phyloP scores from a whole-genome alignment of 2,113 vertebrate species.

The Pomatostomus ruficeps region DNA sequence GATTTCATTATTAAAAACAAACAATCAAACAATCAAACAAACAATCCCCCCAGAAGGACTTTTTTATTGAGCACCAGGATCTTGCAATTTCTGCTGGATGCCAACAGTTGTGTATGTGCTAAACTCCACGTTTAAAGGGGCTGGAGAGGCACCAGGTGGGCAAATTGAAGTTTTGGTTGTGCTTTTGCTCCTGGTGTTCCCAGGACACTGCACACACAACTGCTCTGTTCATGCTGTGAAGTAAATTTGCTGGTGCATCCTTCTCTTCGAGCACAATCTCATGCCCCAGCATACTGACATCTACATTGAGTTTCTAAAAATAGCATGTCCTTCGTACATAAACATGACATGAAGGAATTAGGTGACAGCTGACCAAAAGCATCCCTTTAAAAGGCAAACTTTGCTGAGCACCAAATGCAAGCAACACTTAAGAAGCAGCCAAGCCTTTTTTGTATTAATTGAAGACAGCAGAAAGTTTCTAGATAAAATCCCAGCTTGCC shows the following conservation, averaged over 20 bases:
- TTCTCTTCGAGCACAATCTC: not conserved
- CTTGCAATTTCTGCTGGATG: not conserved
- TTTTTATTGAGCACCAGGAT: not conserved
- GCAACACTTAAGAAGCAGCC: not conserved
- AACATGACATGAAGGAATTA: conserved; percentile 35
- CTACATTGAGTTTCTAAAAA: not conserved
- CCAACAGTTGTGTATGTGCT: not conserved
- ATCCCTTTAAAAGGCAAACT: conserved; percentile 18
- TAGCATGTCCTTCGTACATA: not conserved
- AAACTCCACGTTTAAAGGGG: fast-evolving
- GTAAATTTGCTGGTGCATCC: not conserved
- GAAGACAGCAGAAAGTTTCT: not conserved
- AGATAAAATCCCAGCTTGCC: not conserved
- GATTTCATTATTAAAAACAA: not conserved
- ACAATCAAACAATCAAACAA: not conserved
- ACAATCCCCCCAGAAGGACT: not conserved
- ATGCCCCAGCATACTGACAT: not conserved
- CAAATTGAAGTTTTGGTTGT: not conserved
- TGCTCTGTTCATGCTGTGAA: not conserved
- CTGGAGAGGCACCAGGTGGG: not conserved
- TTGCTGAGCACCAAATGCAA: not conserved
- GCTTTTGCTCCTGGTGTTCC: not conserved
- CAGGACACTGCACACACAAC: not conserved
- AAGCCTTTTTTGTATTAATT: not conserved
- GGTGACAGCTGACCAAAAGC: conserved; percentile 12